Evolutionary conservation across 1,140 invertebrate genomes (phyloP), one percentile per base, ranked within the genome.

Genomic region (Bombus terrestris): DNA sequence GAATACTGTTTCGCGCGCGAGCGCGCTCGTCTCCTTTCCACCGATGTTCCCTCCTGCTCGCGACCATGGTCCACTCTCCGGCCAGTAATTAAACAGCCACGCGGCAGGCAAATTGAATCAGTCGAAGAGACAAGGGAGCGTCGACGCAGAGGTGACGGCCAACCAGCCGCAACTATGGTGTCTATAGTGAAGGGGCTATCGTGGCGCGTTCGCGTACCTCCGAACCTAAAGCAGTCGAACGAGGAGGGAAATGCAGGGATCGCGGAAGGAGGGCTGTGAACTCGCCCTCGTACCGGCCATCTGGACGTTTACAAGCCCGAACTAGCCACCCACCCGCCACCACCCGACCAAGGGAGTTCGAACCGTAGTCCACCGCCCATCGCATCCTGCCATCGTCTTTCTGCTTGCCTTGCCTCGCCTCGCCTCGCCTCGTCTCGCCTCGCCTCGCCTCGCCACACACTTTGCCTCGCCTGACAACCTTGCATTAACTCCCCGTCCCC

Each of bases 41-140:
- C 80, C 80, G 69, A 53, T 64, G 57, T 86, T 76, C 84, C 64
- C 85, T 87, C 89, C 80, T 83, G 69, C 85, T 85, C 86, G 76
- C 82, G 88, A 82, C 87, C 88, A 92, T 83, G 90, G 93, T 95
- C 94, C 94, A 94, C 94, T 94, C 94, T 94, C 88, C 93, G 32
- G 90, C 91, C 93, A 93, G 94, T 95, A 95, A 95, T 95, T 95
- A 95, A 95, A 95, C 95, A 95, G 94, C 94, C 93, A 95, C 93
- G 94, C 94, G 92, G 92, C 90, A 92, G 91, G 93, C 93, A 95
- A 95, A 95, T 95, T 95, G 95, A 95, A 95, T 95, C 94, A 94
- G 94, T 95, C 93, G 89, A 94, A 94, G 93, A 95, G 94, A 95
- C 94, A 94, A 95, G 94, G 94, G 92, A 94, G 88, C 93, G 92